Percentiles rank a stretch among this genome's conserved stretches.
These are phyloP conservation scores for Drosophila barbarae DNA, from an alignment of 2,888 invertebrate genomes.

Conservation along the genomic window DNA sequence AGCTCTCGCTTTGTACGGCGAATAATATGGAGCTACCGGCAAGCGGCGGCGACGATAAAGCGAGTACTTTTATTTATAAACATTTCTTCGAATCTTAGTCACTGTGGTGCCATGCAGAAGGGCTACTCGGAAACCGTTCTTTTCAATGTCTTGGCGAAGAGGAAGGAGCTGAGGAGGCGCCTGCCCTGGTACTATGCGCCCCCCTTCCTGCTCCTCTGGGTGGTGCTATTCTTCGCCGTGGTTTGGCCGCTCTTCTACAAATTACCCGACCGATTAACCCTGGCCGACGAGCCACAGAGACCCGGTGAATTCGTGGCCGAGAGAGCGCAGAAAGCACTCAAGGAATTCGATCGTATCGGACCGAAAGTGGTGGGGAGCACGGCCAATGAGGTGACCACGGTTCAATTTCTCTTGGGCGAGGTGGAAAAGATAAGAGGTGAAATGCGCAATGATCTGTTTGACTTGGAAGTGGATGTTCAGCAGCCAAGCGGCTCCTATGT, in stretches of 20 bases:
- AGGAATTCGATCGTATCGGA: conserved; percentile 84
- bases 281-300: conserved; percentile 57
- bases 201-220: conserved; percentile 67
- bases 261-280: conserved; percentile 64
- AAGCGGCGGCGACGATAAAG: conserved; percentile 11
- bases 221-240: conserved; percentile 66
- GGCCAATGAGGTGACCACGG: conserved; percentile 85
- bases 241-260: conserved; percentile 60
- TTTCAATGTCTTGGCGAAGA: conserved; percentile 19
- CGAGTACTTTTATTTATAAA: conserved; percentile 19
- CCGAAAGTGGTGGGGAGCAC: conserved; percentile 86
- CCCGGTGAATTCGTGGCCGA: conserved; percentile 84
- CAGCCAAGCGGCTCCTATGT: conserved; percentile 70
- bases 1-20: not conserved
- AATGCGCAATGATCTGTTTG: conserved; percentile 69
- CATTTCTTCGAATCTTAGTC: not conserved
- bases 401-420: conserved; percentile 79
- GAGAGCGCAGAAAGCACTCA: conserved; percentile 83
- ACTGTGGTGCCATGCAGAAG: conserved; percentile 1
- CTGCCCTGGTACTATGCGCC: conserved; percentile 69
- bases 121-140: conserved; percentile 17
- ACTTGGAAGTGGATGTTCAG: conserved; percentile 75
- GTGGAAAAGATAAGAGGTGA: conserved; percentile 58
- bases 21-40: conserved; percentile 12
- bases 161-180: conserved; percentile 2